phyloP scores from a whole-genome alignment of 2,113 vertebrate species.

The Engraulis encrasicolus region DNA sequence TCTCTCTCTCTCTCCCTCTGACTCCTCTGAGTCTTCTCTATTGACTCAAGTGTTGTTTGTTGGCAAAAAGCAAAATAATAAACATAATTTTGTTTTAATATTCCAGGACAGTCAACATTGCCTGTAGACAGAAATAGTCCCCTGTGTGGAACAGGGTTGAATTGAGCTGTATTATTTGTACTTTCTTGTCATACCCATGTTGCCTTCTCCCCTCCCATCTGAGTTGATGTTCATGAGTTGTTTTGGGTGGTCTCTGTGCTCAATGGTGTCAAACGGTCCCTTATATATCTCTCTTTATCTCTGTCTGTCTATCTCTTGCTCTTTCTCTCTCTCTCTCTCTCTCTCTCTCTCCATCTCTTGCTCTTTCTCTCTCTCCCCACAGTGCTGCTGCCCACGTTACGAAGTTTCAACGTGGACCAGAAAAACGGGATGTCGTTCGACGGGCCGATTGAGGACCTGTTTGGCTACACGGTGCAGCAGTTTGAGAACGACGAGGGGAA shows the following conservation, averaged over 20 bases:
- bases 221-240: background rate
- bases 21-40: background rate
- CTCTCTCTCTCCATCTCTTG: background rate
- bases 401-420: constrained; percentile 91
- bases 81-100: background rate
- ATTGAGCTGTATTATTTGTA: constrained; percentile 4
- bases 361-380: constrained; percentile 19
- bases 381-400: constrained; percentile 75
- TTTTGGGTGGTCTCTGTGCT: background rate
- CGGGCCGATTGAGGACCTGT: constrained; percentile 93
- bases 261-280: background rate
- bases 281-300: background rate
- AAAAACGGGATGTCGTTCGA: constrained; percentile 89
- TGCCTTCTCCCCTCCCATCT: background rate
- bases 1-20: too few species aligned
- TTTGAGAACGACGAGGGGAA: constrained; percentile 97
- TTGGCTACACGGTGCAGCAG: constrained; percentile 95
- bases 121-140: background rate
- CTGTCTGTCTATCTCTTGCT: too few species aligned
- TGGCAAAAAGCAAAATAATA: constrained; percentile 7
- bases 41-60: background rate
- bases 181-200: background rate
- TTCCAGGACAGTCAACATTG: background rate
- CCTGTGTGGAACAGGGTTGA: background rate
- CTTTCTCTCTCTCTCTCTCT: too few species aligned